Evolutionary conservation across 2,113 vertebrate species (phyloP), one percentile per base, ranked within the genome.

Genomic region (Mustelus asterias): DNA sequence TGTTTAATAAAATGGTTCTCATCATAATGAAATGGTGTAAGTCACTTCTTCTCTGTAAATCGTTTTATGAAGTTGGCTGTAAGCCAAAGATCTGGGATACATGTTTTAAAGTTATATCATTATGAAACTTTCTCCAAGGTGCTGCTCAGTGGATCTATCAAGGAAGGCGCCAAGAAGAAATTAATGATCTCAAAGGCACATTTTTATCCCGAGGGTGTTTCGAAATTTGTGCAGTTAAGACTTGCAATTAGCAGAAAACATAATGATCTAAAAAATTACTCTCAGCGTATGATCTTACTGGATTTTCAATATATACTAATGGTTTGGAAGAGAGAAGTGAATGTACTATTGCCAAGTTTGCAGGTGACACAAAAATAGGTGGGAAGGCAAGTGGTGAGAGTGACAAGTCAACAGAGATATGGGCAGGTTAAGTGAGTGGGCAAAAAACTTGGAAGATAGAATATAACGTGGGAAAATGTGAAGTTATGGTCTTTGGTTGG

Each of bases 1-100:
- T 93, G 60, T 93, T 93, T 65, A 93, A 93, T 93, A 93, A 93
- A 93, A 93, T 93, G 89, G 63, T 63, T 93, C 89, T 93, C 33
- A 67, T 67, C 89, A 93, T 93, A 93, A 93, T 93, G 60, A 93
- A 93, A 93, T 92, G 89, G 33, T n/a, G 14, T 33, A 92, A 92
- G 58, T 37, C 89, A 93, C 58, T 93, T 92, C 58, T 37, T 93
- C 60, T 93, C 63, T 93, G 60, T 37, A 65, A 93, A 67, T 93
- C 60, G 8, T 93, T 93, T 93, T 65, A 93, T 33, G 63, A 93
- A 65, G 33, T 65, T 93, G 89, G 60, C 60, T 93, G 63, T 65
- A 37, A 33, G 63, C 89, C 89, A 37, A 58, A 65, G 60, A 67
- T 63, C n/a, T 37, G n/a, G 89, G 89, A 92, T n/a, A 3, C 89